Percentiles rank a stretch among this genome's conserved stretches.
phyloP scores from a whole-genome alignment of 2,113 vertebrate species.

The Parus major region DNA sequence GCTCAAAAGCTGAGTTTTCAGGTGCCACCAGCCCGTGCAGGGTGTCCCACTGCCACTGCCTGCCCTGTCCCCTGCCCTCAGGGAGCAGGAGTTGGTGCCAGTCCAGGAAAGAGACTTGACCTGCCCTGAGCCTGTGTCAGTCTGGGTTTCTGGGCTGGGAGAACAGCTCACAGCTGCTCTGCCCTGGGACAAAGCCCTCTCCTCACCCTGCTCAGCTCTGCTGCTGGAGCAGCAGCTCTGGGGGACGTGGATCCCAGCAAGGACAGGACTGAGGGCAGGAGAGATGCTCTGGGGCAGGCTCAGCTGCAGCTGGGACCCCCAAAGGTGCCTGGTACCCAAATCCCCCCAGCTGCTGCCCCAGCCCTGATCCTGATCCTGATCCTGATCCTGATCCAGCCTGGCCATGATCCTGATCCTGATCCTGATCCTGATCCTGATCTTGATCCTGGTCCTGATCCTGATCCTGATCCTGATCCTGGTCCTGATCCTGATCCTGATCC shows the following conservation, averaged over 20 bases:
- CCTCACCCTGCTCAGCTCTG: not conserved
- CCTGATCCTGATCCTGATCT: too few relatives aligned
- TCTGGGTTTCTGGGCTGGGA: not conserved
- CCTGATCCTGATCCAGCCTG: not conserved
- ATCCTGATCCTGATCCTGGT: not conserved
- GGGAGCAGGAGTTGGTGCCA: not conserved
- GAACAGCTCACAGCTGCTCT: not conserved
- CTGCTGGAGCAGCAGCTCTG: not conserved
- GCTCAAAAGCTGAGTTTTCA: too few relatives aligned
- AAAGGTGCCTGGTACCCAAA: not conserved
- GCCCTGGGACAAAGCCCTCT: not conserved
- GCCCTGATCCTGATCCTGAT: too few relatives aligned
- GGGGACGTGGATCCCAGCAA: not conserved
- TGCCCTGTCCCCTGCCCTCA: not conserved
- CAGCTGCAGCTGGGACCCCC: not conserved
- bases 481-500: too few relatives aligned
- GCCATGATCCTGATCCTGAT: not conserved
- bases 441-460: too few relatives aligned
- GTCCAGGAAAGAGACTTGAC: not conserved
- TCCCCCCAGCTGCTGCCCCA: not conserved
- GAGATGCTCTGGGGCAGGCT: not conserved
- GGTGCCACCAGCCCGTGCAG: not conserved
- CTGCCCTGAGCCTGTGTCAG: rapidly evolving
- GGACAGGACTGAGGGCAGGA: not conserved
- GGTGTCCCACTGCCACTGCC: not conserved